Base-by-base conservation (phyloP, 2,113 vertebrate genomes). In the Emydura subglobosa region DNA sequence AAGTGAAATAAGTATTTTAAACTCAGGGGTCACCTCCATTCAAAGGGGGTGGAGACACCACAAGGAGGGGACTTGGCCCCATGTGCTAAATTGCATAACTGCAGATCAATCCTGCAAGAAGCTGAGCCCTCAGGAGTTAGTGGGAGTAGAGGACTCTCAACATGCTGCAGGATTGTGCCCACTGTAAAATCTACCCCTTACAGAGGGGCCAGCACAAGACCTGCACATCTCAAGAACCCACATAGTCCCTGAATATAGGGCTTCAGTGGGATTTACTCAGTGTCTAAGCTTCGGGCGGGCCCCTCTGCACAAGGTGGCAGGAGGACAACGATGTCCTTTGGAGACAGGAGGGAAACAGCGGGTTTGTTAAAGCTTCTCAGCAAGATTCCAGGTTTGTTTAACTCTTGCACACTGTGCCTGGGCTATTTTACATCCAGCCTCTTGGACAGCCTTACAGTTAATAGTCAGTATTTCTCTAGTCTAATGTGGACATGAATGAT, bases 381-480 rank as follows among this genome's bases (percentile, higher is more conserved):
- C 39, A 39, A 39, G 39, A 39, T 39, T 39, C 39, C 39, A 39
- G 39, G 39, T 39, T 39, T 39, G 39, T 39, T 31, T 86, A 27
- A 47, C 24, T 44, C 44, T 47, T 47, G 74, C 19, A 47, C 74
- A 39, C 39, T 39, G 39, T 39, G 39, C 39, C 39, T 92, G 44
- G 57, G 21, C 89, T 83, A 59, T 34, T 11, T 88, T 87, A 81
- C 65, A 50, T 93, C 65, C 50, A 83, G 65, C 1, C 85, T 82
- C 85, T 2, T 86, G 21, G 68, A 8, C 22, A 76, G 39, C 42
- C 42, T 78, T 78, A 78, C 44, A 47, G 74, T 44, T 47, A 25
- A 25, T 44, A 17, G 65, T 93, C 96, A 97, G 97, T 97, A 96
- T 97, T 97, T 96, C 59, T 68, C 93, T 13, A n/a, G 76, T 95